Evolutionary conservation across 2,888 invertebrate species (phyloP).

Genomic region (Rotaria socialis): DNA sequence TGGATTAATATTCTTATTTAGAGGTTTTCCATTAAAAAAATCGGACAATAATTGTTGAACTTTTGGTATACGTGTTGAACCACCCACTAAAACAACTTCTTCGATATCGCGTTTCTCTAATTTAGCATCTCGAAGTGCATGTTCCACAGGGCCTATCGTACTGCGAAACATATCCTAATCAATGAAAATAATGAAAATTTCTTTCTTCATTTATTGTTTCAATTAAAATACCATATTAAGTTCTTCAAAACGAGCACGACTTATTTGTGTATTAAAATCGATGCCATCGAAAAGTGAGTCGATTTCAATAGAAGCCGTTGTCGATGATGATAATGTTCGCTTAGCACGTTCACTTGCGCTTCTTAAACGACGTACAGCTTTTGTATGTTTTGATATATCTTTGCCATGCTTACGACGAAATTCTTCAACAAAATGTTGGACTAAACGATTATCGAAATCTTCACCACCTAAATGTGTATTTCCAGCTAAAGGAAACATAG

Average conservation of each 20-base stretch:
- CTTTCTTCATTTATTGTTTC: too few relatives aligned
- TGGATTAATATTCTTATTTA: conserved; percentile 61
- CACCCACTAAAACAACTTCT: conserved; percentile 72
- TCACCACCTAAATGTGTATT: conserved; percentile 90
- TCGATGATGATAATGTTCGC: conserved; percentile 64
- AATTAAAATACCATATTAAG: conserved; percentile 67
- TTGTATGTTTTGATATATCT: conserved; percentile 68
- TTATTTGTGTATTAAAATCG: conserved; percentile 90
- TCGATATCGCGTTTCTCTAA: conserved; percentile 77
- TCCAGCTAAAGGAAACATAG: conserved; percentile 63
- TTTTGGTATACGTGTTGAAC: conserved; percentile 94
- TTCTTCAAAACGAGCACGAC: conserved; percentile 92
- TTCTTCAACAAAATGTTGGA: conserved; percentile 58
- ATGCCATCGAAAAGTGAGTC: conserved; percentile 89
- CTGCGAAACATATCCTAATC: conserved; percentile 78
- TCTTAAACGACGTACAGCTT: conserved; percentile 80
- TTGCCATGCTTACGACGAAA: conserved; percentile 60
- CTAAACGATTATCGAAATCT: conserved; percentile 65
- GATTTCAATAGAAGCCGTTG: conserved; percentile 73
- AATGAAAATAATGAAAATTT: not conserved
- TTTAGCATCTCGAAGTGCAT: conserved; percentile 87
- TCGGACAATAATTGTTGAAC: conserved; percentile 86
- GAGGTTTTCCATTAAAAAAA: conserved; percentile 60
- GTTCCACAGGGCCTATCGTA: conserved; percentile 93
- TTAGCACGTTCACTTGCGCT: conserved; percentile 76